These are phyloP conservation scores for Spheniscus humboldti DNA, from an alignment of 2,797 vertebrate species.

Conservation along the genomic window DNA sequence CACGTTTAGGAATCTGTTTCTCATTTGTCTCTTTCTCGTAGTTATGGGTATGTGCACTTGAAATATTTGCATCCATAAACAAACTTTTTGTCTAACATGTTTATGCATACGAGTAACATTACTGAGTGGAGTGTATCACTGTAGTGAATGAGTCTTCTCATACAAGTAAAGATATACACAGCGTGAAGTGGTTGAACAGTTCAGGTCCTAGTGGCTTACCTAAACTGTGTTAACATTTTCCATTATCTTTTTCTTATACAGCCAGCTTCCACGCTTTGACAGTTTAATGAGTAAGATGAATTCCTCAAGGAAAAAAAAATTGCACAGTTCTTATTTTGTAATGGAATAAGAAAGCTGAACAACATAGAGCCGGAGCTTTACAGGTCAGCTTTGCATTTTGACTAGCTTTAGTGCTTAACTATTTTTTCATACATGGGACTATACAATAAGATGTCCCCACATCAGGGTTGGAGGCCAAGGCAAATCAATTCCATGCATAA, in stretches of 20 bases:
- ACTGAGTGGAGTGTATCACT: neutral
- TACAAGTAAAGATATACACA: neutral
- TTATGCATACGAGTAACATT: neutral
- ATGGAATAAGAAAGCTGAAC: neutral
- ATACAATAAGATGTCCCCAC: neutral
- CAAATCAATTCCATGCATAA: neutral
- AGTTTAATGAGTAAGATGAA: constrained; percentile 8
- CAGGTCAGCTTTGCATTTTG: neutral
- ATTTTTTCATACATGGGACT: neutral
- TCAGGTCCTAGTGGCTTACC: neutral
- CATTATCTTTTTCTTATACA: neutral
- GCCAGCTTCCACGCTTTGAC: neutral
- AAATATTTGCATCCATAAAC: neutral
- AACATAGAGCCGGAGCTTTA: neutral
- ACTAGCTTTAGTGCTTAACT: neutral
- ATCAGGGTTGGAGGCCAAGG: neutral
- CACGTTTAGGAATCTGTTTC: neutral
- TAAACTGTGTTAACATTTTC: neutral
- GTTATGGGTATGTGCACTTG: neutral
- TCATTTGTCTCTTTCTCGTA: neutral
- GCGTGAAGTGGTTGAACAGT: neutral
- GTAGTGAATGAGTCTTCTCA: neutral
- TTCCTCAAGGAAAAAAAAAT: neutral
- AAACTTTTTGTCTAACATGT: neutral
- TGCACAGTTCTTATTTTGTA: neutral